Evolutionary conservation across 1,140 invertebrate genomes (phyloP).

Genomic region (Orchesella cincta): DNA sequence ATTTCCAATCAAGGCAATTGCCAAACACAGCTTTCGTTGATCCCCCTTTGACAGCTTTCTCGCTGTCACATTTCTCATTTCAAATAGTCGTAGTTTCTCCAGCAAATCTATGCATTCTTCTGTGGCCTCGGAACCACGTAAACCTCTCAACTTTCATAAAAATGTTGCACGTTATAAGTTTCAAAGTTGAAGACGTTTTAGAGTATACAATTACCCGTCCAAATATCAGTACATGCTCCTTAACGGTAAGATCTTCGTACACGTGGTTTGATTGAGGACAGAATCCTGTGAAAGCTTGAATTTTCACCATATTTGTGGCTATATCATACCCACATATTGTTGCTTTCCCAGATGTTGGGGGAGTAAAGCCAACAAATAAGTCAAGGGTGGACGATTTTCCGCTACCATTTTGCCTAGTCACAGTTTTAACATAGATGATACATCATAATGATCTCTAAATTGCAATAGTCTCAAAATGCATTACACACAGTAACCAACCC

Average conservation of each 20-base stretch:
- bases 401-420: neutral
- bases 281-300: constrained; percentile 1
- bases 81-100: neutral
- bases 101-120: neutral
- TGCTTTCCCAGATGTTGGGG: neutral
- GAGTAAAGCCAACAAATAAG: neutral
- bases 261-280: neutral
- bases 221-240: constrained; percentile 14
- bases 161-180: neutral
- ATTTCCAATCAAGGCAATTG: constrained; percentile 22
- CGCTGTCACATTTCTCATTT: neutral
- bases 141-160: neutral
- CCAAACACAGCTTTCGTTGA: neutral
- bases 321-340: neutral
- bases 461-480: neutral
- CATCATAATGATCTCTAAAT: neutral
- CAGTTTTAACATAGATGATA: neutral
- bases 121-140: neutral
- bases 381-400: neutral
- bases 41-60: neutral
- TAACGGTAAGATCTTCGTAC: neutral
- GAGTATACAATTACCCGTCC: neutral
- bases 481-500: neutral
- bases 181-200: too few relatives aligned
- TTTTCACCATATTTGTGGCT: neutral